Evolutionary conservation across 2,888 invertebrate species (phyloP), one percentile per base, ranked within the genome.

Genomic region (Nineta flava): DNA sequence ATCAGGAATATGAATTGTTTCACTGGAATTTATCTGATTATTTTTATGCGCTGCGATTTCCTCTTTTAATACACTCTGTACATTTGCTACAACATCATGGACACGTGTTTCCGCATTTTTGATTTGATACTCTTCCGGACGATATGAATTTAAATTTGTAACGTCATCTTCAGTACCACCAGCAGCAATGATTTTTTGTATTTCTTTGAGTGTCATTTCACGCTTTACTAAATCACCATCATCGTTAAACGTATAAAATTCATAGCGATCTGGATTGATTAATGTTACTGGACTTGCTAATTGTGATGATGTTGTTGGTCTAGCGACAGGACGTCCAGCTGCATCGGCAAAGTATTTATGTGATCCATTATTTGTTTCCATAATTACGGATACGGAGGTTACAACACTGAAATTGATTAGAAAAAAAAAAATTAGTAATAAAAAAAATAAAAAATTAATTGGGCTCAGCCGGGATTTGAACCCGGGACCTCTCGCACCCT

Each of bases 161-260:
- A 54, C 66, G 67, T 72, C 68, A 48, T 75, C 78, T 44, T 81
- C 77, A 51, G 79, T 80, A 61, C 86, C 86, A 1, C 87, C 86
- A 34, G 81, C 83, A 0, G 88, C 88, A 32, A 88, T 86, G 52
- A 90, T 82, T 41, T 84, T 81, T 62, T 87, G 86, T 54, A 90
- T 88, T 67, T 90, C 86, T 59, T 84, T 77, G 57, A 87, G 68
- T 7, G 87, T 87, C 88, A 90, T 90, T 32, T 87, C 71, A 52
- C 84, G 74, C 60, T 86, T 87, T 0, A 88, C 80, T 17, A 88
- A 71, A 59, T 88, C 85, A 12, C 88, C 88, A 50, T 81, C 79
- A 59, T 87, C 85, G 59, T 88, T 84, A 59, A 88, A 86, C 0
- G 88, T 87, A 62, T 87, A 88, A 64, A 88, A 90, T 61, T 88